phyloP scores from a whole-genome alignment of 1,140 invertebrate genomes.

The Achroia grisella region DNA sequence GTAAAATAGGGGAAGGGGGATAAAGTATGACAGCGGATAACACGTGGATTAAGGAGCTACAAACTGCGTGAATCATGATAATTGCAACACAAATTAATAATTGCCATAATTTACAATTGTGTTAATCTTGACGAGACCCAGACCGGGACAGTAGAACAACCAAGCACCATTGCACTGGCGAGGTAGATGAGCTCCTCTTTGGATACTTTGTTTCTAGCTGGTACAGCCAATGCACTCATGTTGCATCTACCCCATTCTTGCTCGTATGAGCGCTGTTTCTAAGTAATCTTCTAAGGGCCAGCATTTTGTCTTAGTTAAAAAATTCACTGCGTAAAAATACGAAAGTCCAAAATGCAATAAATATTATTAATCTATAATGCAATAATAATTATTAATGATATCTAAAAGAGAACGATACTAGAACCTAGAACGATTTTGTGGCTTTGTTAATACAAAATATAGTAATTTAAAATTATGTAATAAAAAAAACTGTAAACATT shows the following conservation, averaged over 20 bases:
- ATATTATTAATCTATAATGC: constrained; percentile 6
- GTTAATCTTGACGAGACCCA: constrained; percentile 58
- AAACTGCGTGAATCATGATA: too few species aligned
- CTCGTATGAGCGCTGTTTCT: constrained; percentile 32
- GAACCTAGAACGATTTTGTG: too few species aligned
- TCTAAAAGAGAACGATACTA: too few species aligned
- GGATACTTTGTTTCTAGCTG: too few species aligned
- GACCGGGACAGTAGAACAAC: constrained; percentile 41
- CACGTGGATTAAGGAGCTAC: too few species aligned
- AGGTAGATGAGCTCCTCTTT: constrained; percentile 17
- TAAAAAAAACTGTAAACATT: too few species aligned
- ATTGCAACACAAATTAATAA: background rate
- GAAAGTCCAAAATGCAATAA: constrained; percentile 3
- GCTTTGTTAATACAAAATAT: too few species aligned
- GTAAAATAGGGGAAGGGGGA: too few species aligned
- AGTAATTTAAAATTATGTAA: too few species aligned
- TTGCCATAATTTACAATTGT: constrained; percentile 5
- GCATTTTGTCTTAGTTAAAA: constrained; percentile 34
- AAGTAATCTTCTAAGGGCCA: constrained; percentile 41
- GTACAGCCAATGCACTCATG: too few species aligned
- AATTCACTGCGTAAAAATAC: constrained; percentile 7
- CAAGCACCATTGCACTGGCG: constrained; percentile 30
- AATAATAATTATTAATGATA: too few species aligned
- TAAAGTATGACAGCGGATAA: too few species aligned
- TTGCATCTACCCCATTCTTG: constrained; percentile 30